Percentiles rank a stretch among this genome's conserved stretches.
Conservation (phyloP, 2,797 vertebrate species). For the Pelobates cultripes region DNA sequence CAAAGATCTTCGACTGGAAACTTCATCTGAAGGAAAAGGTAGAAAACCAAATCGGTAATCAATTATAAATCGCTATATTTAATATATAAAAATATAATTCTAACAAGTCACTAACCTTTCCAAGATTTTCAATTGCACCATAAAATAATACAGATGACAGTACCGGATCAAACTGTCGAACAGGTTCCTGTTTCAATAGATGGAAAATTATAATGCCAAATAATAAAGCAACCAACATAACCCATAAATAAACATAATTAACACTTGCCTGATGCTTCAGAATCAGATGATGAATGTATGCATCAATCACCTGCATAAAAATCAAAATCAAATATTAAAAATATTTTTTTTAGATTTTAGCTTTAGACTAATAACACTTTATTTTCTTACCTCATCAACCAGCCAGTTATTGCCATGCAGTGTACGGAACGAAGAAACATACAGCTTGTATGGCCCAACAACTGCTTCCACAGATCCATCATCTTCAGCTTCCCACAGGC, state of each 20-base stretch:
- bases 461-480: too few species aligned
- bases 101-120: conserved; percentile 5
- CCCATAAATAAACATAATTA: background rate
- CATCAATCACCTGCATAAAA: background rate
- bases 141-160: background rate
- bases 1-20: background rate
- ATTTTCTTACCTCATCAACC: background rate
- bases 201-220: background rate
- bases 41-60: background rate
- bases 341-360: too few species aligned
- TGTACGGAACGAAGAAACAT: background rate
- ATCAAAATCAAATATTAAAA: too few species aligned
- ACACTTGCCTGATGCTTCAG: background rate
- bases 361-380: background rate
- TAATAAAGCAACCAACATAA: background rate
- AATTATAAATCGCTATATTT: background rate
- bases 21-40: background rate
- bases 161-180: background rate
- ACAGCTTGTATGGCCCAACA: background rate
- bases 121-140: background rate
- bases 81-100: background rate
- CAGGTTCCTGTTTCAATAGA: background rate
- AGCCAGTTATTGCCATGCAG: background rate
- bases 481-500: too few species aligned
- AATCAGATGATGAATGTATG: background rate